Conservation (phyloP, 37 sponge, comb jelly and placozoan species). For the Mnemiopsis leidyi region DNA sequence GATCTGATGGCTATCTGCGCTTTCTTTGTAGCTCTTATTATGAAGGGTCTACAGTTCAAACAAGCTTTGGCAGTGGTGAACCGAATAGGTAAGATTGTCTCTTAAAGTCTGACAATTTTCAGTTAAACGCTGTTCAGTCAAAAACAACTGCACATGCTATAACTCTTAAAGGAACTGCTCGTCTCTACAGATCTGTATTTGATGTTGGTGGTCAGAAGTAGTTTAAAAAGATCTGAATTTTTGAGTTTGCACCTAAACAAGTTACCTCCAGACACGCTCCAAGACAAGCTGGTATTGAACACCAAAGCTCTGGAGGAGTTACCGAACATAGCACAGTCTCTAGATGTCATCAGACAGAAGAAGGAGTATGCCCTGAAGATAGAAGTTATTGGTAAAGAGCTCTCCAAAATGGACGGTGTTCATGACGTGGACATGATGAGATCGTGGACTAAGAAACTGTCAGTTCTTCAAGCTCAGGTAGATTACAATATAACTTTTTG, state of each 20-base stretch:
- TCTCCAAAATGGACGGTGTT: conserved; percentile 21
- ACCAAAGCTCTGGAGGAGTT: conserved; percentile 60
- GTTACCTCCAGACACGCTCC: conserved; percentile 52
- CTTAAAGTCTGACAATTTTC: no score
- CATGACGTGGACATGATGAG: conserved; percentile 17
- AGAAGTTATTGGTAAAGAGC: conserved; percentile 52
- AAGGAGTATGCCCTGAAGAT: conserved; percentile 48
- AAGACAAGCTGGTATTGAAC: conserved; percentile 36
- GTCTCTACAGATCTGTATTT: no score
- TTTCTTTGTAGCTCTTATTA: conserved; percentile 70
- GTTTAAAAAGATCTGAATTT: no score
- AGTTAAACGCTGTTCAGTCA: no score
- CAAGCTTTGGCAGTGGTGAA: conserved; percentile 72
- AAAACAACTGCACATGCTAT: no score
- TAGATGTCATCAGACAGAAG: conserved; percentile 42
- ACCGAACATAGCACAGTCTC: conserved; percentile 59
- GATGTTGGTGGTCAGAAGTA: no score
- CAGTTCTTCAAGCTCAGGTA: neutral
- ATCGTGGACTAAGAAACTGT: conserved; percentile 11
- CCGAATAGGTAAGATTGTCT: conserved; percentile 67
- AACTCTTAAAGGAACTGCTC: no score
- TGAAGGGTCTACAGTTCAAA: conserved; percentile 71
- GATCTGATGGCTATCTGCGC: conserved; percentile 69
- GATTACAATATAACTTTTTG: no score
- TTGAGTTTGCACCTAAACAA: no score